Conservation (phyloP, 1,140 invertebrate genomes). For the Schlechtendalia chinensis region DNA sequence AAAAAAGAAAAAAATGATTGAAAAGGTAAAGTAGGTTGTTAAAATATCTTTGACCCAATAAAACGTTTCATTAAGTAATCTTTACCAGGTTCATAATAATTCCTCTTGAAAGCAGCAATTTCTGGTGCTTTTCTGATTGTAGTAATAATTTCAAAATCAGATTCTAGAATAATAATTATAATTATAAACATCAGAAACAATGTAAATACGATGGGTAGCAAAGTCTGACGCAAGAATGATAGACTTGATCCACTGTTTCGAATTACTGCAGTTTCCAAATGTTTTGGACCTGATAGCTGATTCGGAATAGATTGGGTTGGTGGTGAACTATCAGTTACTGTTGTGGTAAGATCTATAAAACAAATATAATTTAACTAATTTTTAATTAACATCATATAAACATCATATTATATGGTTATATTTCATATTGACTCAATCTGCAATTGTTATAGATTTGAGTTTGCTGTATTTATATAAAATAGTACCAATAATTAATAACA, state of each 20-base stretch:
- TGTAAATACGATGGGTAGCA: conserved; percentile 67
- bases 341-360: conserved; percentile 40
- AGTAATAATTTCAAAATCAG: conserved; percentile 69
- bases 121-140: conserved; percentile 73
- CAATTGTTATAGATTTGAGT: background rate
- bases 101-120: conserved; percentile 71
- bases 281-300: conserved; percentile 9
- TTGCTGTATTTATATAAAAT: background rate
- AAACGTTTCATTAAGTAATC: conserved; percentile 64
- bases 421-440: background rate
- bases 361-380: too few species aligned
- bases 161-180: conserved; percentile 58
- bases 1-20: background rate
- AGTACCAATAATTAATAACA: background rate
- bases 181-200: conserved; percentile 67
- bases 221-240: conserved; percentile 61
- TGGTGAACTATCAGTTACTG: conserved; percentile 14
- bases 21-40: background rate
- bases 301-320: conserved; percentile 6
- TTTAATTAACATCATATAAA: too few species aligned
- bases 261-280: conserved; percentile 20
- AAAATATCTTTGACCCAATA: conserved; percentile 54
- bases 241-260: conserved; percentile 11
- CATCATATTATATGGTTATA: too few species aligned
- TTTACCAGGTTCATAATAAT: conserved; percentile 80